phyloP scores from a whole-genome alignment of 2,113 vertebrate species.

The Lynx canadensis region DNA sequence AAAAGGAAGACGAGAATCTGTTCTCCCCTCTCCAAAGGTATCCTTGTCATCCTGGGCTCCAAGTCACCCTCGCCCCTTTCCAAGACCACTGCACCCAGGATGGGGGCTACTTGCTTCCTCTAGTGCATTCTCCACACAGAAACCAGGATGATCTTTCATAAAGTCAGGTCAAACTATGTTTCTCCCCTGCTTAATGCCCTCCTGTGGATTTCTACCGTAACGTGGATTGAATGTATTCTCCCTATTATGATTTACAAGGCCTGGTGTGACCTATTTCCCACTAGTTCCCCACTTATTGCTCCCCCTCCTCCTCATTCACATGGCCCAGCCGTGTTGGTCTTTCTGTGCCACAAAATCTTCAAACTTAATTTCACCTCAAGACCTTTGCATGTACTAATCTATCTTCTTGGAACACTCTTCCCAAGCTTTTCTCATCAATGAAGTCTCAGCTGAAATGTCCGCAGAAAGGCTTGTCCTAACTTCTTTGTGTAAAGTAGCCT shows the following conservation, averaged over 20 bases:
- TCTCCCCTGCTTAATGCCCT: not conserved
- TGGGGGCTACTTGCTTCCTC: not conserved
- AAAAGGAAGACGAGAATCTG: not conserved
- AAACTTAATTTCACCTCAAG: not conserved
- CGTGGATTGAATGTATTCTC: not conserved
- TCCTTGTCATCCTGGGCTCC: not conserved
- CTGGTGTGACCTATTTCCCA: too few relatives aligned
- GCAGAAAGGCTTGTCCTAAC: not conserved
- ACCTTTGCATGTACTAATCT: not conserved
- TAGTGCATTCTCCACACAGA: not conserved
- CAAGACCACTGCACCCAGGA: not conserved
- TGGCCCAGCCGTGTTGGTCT: not conserved
- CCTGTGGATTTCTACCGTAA: not conserved
- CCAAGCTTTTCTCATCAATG: not conserved
- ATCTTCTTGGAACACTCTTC: not conserved
- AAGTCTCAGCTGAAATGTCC: not conserved
- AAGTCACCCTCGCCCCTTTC: not conserved
- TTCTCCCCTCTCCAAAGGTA: not conserved
- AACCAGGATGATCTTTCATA: not conserved
- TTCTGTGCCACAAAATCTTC: not conserved
- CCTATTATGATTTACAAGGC: not conserved
- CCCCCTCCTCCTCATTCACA: not conserved
- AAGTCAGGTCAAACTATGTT: not conserved
- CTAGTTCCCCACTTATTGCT: rapidly evolving
- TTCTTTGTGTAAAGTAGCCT: not conserved